Evolutionary conservation across 2,797 vertebrate genomes (phyloP), one percentile per base, ranked within the genome.

Genomic region (Chelonia mydas): DNA sequence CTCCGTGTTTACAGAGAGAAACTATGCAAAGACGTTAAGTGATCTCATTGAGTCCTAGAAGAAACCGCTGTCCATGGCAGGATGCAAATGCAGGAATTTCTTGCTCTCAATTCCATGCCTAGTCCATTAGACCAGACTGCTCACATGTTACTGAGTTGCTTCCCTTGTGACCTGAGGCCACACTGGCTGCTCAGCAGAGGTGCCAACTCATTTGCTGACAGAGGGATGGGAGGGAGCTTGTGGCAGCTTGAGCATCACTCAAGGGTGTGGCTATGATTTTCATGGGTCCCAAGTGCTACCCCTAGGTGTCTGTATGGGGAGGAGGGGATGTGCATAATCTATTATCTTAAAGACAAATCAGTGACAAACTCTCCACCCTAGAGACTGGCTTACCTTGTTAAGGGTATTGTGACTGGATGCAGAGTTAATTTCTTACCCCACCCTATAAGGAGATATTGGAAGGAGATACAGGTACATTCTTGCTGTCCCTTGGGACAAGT

Each of bases 41-140:
- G n/a, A 72, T 5, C n/a, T 72, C 37, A 72, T 37, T 72, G 65
- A 72, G 59, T 92, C 45, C n/a, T 37, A 51, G 11, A 80, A 74
- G 86, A 95, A 90, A 87, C 87, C 80, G n/a, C 47, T 72, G 25
- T 77, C n/a, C 4, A 31, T 3, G 50, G 31, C 68, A 86, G 51
- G 77, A 23, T 0, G 0, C 76, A 19, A 57, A 31, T 3, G 5
- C 17, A 41, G 78, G 31, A 41, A 6, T 11, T 49, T 28, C 45
- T 9, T 77, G 45, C 45, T 49, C 41, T 49, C 45, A 49, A 28
- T 49, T 27, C 25, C 25, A 77, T 49, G 45, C 45, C 45, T 49
- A 49, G 27, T 77, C 27, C 27, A 49, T 47, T 49, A 77, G 74
- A 77, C 74, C 27, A 77, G 45, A 31, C 74, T 15, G 15, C 15